phyloP scores from a whole-genome alignment of 2,113 vertebrate genomes.

The Lasiurus cinereus region DNA sequence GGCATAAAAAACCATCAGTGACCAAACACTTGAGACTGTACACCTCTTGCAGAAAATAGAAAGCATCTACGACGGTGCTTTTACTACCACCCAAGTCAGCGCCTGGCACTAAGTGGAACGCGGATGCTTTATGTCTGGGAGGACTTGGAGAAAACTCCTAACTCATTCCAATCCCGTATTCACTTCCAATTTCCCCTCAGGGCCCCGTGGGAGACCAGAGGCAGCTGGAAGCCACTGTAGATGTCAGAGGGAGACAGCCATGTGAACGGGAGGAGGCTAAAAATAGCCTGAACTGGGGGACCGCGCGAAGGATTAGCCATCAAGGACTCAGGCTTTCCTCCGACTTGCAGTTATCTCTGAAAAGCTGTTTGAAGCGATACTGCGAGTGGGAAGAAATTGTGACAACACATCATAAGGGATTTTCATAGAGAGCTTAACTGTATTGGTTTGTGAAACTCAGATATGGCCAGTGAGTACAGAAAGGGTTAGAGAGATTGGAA shows the following conservation, averaged over 20 bases:
- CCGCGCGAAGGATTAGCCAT: conserved; percentile 55
- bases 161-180: neutral
- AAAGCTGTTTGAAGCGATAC: conserved; percentile 72
- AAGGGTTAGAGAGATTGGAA: conserved; percentile 67
- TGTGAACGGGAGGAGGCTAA: conserved; percentile 65
- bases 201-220: neutral
- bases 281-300: conserved; percentile 64
- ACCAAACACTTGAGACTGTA: conserved; percentile 3
- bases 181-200: neutral
- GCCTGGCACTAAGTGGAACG: conserved; percentile 10
- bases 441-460: conserved; percentile 59
- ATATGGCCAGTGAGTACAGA: conserved; percentile 30
- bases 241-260: conserved; percentile 41
- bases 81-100: conserved; percentile 26
- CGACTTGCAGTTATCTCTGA: conserved; percentile 70
- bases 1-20: neutral
- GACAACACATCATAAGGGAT: conserved; percentile 71
- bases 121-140: conserved; percentile 8
- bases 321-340: conserved; percentile 58
- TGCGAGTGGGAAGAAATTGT: conserved; percentile 66
- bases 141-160: conserved; percentile 21
- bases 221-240: neutral
- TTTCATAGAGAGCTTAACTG: conserved; percentile 71
- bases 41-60: neutral
- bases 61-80: neutral